These are phyloP conservation scores for Megaustenia siamemsis DNA, from an alignment of 2,888 invertebrate species.

Conservation along the genomic window DNA sequence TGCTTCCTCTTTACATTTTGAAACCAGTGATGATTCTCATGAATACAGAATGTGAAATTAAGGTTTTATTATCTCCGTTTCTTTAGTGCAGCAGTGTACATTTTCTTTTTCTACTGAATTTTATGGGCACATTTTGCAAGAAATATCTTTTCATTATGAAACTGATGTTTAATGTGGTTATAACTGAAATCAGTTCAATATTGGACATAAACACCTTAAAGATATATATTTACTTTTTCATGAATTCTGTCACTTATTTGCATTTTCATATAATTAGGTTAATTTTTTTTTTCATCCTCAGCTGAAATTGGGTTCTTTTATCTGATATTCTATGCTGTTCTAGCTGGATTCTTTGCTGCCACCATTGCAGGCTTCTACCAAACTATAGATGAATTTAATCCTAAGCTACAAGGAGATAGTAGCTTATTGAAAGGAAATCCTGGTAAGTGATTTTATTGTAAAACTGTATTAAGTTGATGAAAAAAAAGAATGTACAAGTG, in stretches of 20 bases:
- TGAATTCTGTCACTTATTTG: neutral
- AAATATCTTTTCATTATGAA: neutral
- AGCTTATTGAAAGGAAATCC: slow-evolving; percentile 85
- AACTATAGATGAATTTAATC: slow-evolving; percentile 73
- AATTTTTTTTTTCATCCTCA: slow-evolving; percentile 53
- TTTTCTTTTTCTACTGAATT: neutral
- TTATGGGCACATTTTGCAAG: neutral
- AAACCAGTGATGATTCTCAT: too few relatives aligned
- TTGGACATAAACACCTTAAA: neutral
- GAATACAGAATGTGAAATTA: too few relatives aligned
- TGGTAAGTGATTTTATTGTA: slow-evolving; percentile 83
- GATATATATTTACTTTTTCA: neutral
- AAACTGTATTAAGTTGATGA: too few relatives aligned
- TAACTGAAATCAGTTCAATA: neutral
- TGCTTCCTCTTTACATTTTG: too few relatives aligned
- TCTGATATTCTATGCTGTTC: slow-evolving; percentile 93
- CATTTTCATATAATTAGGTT: neutral
- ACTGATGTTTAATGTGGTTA: neutral
- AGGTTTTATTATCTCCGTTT: too few relatives aligned
- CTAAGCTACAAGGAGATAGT: slow-evolving; percentile 70
- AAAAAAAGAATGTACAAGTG: too few relatives aligned
- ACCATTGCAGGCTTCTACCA: slow-evolving; percentile 92
- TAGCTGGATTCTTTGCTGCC: slow-evolving; percentile 96
- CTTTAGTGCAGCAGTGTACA: too few relatives aligned
- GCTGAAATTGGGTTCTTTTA: slow-evolving; percentile 96